A percentile compares a stretch with the other conserved stretches of the same genome.
Evolutionary conservation across 2,888 invertebrate species (phyloP).

Genomic region (Eristalis pertinax): DNA sequence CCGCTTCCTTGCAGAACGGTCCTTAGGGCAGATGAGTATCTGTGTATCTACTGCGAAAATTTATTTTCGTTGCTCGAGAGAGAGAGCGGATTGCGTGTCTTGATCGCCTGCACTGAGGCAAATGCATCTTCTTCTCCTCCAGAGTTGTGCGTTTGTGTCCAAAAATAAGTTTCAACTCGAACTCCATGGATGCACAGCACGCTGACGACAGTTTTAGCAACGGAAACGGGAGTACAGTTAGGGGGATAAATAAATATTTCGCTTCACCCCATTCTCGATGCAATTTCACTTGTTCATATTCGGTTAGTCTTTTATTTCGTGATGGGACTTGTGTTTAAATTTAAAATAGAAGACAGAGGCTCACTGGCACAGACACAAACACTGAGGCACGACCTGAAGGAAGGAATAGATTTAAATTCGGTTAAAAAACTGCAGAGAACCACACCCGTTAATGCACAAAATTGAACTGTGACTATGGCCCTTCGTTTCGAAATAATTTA

Average conservation of each 20-base stretch:
- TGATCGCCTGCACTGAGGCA: neutral
- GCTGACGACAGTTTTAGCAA: slow-evolving; percentile 54
- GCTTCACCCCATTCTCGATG: slow-evolving; percentile 16
- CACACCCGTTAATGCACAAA: slow-evolving; percentile 75
- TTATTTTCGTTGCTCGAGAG: slow-evolving; percentile 44
- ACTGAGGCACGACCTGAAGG: neutral
- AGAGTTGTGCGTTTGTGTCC: slow-evolving; percentile 24
- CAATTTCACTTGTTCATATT: neutral
- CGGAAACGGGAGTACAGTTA: slow-evolving; percentile 9
- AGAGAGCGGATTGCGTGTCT: neutral
- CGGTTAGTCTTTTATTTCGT: neutral
- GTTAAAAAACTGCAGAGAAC: too few species aligned
- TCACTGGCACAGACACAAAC: neutral
- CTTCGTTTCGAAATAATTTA: slow-evolving; percentile 19
- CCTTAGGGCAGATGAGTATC: slow-evolving; percentile 18
- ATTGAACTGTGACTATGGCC: slow-evolving; percentile 73
- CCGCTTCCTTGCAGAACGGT: neutral
- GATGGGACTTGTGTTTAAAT: neutral
- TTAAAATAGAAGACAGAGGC: neutral
- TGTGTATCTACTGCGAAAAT: slow-evolving; percentile 39
- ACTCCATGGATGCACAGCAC: slow-evolving; percentile 18
- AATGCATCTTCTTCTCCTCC: slow-evolving; percentile 6
- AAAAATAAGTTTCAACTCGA: slow-evolving; percentile 59
- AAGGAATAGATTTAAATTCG: neutral
- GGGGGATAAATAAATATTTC: slow-evolving; percentile 18